Conservation (phyloP, 2,797 vertebrate genomes). For the Syngnathus acus region DNA sequence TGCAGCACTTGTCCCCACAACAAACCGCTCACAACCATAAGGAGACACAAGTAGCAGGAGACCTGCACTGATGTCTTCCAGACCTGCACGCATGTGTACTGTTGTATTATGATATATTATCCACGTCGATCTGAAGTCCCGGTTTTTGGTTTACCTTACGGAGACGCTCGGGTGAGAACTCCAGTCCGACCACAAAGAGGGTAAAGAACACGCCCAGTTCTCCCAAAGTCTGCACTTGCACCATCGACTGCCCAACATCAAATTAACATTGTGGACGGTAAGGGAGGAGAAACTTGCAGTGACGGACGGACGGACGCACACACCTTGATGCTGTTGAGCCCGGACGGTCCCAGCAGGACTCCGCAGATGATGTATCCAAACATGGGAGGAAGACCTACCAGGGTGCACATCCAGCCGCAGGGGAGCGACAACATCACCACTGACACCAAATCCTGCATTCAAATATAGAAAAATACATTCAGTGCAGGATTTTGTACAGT, state of each 20-base stretch:
- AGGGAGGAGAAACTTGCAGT: conserved; percentile 9
- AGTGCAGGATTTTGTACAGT: no score
- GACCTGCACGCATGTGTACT: conserved; percentile 66
- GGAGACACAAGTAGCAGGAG: conserved; percentile 81
- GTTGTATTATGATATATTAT: background rate
- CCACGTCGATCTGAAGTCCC: background rate
- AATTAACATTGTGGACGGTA: background rate
- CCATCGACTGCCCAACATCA: conserved; percentile 79
- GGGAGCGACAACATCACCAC: conserved; percentile 92
- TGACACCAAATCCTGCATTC: conserved; percentile 82
- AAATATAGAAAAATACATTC: no score
- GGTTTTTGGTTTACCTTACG: conserved; percentile 77
- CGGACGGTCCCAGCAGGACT: conserved; percentile 93
- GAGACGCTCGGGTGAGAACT: conserved; percentile 94
- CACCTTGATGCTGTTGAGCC: conserved; percentile 94
- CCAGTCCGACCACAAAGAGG: conserved; percentile 91
- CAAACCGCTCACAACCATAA: conserved; percentile 88
- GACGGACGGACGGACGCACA: background rate
- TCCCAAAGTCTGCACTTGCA: conserved; percentile 94
- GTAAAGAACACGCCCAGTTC: conserved; percentile 97
- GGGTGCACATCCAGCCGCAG: conserved; percentile 89
- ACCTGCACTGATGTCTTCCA: conserved; percentile 95
- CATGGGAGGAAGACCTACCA: conserved; percentile 89
- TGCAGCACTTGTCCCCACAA: conserved; percentile 85
- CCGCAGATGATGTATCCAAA: conserved; percentile 95